A percentile compares a stretch with the other conserved stretches of the same genome.
Conservation (phyloP, 1,140 invertebrate genomes). For the Laodelphax striatellus region DNA sequence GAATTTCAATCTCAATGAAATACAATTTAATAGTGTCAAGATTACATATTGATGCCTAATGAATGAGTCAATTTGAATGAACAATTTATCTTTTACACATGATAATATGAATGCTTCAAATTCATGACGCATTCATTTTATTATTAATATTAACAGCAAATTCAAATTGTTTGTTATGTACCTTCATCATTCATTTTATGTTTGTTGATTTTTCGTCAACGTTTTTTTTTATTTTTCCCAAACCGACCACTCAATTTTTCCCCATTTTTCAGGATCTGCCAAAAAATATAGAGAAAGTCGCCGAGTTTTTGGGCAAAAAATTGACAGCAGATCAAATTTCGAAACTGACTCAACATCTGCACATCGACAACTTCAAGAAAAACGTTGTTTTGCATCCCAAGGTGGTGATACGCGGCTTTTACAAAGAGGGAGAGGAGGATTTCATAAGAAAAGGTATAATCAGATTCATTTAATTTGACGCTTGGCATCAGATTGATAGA, state of each 20-base stretch:
- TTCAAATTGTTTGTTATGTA: too few relatives aligned
- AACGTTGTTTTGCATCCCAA: slow-evolving; percentile 20
- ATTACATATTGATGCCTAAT: too few relatives aligned
- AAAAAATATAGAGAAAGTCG: slow-evolving; percentile 49
- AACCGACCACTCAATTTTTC: background rate
- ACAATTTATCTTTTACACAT: too few relatives aligned
- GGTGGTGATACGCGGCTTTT: slow-evolving; percentile 10
- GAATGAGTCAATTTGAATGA: too few relatives aligned
- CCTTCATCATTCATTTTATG: too few relatives aligned
- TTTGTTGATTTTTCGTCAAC: background rate
- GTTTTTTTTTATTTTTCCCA: background rate
- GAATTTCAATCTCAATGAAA: too few relatives aligned
- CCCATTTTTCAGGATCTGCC: slow-evolving; percentile 41
- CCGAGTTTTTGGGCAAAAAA: slow-evolving; percentile 50
- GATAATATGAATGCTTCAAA: too few relatives aligned
- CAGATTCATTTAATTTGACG: too few relatives aligned
- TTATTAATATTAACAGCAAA: too few relatives aligned
- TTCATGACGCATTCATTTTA: too few relatives aligned
- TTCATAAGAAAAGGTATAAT: slow-evolving; percentile 25
- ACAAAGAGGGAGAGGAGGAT: slow-evolving; percentile 16
- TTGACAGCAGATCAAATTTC: slow-evolving; percentile 39
- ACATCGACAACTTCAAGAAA: slow-evolving; percentile 28
- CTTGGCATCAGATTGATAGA: too few relatives aligned
- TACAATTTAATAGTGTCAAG: too few relatives aligned
- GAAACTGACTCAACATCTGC: slow-evolving; percentile 44